Evolutionary conservation across 2,797 vertebrate species (phyloP).

Genomic region (Bryconaethiops microstoma): DNA sequence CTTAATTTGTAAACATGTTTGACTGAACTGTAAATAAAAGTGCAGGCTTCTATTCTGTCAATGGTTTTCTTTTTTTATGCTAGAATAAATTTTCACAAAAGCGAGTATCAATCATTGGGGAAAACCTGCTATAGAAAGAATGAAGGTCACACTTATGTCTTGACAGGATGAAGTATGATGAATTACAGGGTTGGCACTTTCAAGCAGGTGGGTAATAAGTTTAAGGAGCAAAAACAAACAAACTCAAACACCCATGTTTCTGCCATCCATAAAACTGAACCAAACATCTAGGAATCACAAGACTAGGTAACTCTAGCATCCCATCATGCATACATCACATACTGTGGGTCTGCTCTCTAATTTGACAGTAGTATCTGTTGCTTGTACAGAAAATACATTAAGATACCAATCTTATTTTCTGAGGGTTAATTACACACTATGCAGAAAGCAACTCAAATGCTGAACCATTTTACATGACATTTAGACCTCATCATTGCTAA

Average conservation of each 20-base stretch:
- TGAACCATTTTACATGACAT: not conserved
- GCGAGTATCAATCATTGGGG: not conserved
- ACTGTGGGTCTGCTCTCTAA: not conserved
- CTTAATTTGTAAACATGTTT: too few species aligned
- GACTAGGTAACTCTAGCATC: conserved; percentile 29
- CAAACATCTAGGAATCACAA: not conserved
- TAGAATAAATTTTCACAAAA: too few species aligned
- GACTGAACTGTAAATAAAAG: too few species aligned
- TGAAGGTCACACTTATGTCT: not conserved
- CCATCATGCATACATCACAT: not conserved
- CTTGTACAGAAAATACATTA: not conserved
- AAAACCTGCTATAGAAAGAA: not conserved
- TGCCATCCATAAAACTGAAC: not conserved
- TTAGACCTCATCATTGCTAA: not conserved
- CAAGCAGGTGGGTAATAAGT: not conserved
- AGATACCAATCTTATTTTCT: not conserved
- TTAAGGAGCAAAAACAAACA: conserved; percentile 1
- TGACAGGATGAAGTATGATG: not conserved
- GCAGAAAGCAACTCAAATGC: not conserved
- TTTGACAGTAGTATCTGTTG: not conserved
- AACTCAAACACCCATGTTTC: not conserved
- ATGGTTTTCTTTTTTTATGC: too few species aligned
- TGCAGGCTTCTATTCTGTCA: too few species aligned
- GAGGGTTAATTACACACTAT: not conserved
- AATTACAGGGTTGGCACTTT: not conserved